Evolutionary conservation across 2,797 vertebrate genomes (phyloP).

Genomic region (Myoxocephalus aenaeus): DNA sequence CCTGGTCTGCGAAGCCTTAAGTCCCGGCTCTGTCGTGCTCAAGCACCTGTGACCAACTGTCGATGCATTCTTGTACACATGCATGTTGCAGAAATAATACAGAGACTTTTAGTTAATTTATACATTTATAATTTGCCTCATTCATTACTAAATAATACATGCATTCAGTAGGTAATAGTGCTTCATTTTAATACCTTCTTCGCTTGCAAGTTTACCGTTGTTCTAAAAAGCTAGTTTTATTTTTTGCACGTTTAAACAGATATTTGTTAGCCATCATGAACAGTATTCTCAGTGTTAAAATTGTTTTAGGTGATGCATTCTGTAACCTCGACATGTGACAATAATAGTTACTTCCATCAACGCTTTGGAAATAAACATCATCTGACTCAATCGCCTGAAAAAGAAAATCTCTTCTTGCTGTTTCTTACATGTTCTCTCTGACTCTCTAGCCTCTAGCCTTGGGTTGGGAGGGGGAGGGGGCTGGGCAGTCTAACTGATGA

Average conservation of each 20-base stretch:
- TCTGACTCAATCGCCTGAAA: conserved; percentile 8
- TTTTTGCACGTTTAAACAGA: background rate
- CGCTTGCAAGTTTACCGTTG: background rate
- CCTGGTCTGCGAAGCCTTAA: background rate
- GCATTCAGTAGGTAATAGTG: background rate
- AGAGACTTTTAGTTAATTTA: background rate
- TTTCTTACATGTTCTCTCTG: conserved; percentile 1
- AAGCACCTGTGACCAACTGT: background rate
- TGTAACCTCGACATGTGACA: background rate
- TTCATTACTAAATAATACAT: background rate
- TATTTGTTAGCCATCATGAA: background rate
- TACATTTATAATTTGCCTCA: background rate
- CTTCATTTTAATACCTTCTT: too few relatives aligned
- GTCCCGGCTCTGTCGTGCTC: background rate
- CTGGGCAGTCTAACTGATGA: conserved; percentile 43
- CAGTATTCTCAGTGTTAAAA: background rate
- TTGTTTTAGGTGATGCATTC: background rate
- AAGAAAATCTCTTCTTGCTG: conserved; percentile 2
- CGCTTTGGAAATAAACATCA: background rate
- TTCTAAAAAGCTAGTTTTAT: too few relatives aligned
- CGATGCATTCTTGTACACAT: background rate
- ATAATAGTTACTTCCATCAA: background rate
- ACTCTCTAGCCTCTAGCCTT: conserved; percentile 10
- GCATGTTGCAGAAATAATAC: background rate
- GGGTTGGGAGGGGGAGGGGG: background rate